Evolutionary conservation across 2,888 invertebrate genomes (phyloP), one percentile per base, ranked within the genome.

Genomic region (Oligia latruncula): DNA sequence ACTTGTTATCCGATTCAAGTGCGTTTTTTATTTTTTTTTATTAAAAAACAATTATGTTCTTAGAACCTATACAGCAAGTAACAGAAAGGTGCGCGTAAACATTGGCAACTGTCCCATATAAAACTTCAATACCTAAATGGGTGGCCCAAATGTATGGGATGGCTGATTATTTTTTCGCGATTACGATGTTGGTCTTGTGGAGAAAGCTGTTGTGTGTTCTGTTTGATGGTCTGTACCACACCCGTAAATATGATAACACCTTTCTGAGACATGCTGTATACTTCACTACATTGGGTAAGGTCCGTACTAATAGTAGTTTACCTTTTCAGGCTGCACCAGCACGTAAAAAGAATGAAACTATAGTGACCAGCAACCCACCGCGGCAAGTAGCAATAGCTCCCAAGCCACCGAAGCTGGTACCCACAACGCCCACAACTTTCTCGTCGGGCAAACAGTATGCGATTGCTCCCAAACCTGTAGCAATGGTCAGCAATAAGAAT

Each of bases 361-460:
- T 78, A 46, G 76, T 92, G 4, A 76, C 88, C 0, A 88, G 87
- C 2, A 83, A 91, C 1, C 87, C 89, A 1, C 95, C 95, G 85
- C 96, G 91, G 87, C 97, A 93, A 82, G 94, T 97, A 4, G 96
- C 97, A 1, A 97, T 97, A 82, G 97, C 97, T 0, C 97, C 97
- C 0, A 97, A 92, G 60, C 92, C 92, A 2, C 84, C 88, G 0
- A 88, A 89, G 71, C 71, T 88, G 29, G 75, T 84, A 1, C 60
- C 86, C 0, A n/a, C 78, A 8, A 64, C 73, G 2, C 35, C 82
- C n/a, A 78, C 82, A 40, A 68, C 74, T 0, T 88, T 86, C 71
- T 60, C 83, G 0, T 23, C 88, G 0, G 89, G 89, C 23, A 94
- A 94, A 64, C 95, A 93, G 74, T 92, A 91, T 55, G 91, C 94